phyloP scores from a whole-genome alignment of 1,140 invertebrate species.

The Caerostris extrusa region DNA sequence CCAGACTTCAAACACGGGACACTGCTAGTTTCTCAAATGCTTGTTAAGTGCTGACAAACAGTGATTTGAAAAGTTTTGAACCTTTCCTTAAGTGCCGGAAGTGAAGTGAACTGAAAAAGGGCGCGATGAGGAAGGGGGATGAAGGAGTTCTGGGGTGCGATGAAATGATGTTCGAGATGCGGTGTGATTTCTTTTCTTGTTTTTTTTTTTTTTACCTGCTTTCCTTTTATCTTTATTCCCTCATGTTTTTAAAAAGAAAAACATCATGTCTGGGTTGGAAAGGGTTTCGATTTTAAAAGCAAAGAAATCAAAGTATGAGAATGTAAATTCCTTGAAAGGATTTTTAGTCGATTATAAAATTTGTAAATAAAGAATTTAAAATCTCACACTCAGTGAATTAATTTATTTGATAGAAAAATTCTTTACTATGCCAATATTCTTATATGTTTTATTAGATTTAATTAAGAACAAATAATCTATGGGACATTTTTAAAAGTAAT shows the following conservation, averaged over 20 bases:
- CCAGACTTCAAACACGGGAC: not conserved
- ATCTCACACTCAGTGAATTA: too few relatives aligned
- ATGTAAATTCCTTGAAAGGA: not conserved
- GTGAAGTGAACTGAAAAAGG: not conserved
- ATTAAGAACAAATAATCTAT: too few relatives aligned
- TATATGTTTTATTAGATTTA: too few relatives aligned
- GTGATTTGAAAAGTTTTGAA: slow-evolving; percentile 27
- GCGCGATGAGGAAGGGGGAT: not conserved
- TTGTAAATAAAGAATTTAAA: not conserved
- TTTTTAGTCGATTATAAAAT: not conserved
- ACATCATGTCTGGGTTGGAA: not conserved
- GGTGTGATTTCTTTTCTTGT: not conserved
- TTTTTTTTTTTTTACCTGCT: not conserved
- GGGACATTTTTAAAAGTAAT: too few relatives aligned
- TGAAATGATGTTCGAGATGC: not conserved
- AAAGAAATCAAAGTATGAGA: not conserved
- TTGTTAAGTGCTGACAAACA: slow-evolving; percentile 31
- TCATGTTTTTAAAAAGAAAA: not conserved
- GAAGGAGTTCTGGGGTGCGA: not conserved
- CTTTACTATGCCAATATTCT: too few relatives aligned
- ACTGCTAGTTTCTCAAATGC: slow-evolving; percentile 2
- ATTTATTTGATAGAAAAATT: too few relatives aligned
- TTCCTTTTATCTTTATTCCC: not conserved
- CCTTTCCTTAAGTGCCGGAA: slow-evolving; percentile 9
- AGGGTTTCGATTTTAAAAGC: not conserved